Percentiles rank a stretch among this genome's conserved stretches.
Evolutionary conservation across 2,113 vertebrate species (phyloP).

Genomic region (Marmota flaviventris): DNA sequence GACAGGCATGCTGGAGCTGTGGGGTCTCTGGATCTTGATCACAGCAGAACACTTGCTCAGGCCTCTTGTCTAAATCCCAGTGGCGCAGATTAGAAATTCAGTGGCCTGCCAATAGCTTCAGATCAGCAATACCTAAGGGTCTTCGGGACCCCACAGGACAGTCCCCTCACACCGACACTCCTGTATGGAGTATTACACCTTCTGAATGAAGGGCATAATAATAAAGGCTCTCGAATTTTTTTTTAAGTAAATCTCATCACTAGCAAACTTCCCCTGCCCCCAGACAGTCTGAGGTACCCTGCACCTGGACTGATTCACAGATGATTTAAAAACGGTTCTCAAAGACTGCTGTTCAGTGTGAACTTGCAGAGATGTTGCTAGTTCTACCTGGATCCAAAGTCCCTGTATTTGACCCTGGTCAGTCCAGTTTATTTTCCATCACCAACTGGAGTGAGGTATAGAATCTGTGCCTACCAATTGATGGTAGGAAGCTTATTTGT

Average conservation of each 20-base stretch:
- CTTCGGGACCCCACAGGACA: neutral
- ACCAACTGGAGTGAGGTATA: neutral
- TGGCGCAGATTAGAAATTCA: neutral
- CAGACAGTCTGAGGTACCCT: neutral
- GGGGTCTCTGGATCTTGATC: too few species aligned
- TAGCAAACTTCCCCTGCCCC: neutral
- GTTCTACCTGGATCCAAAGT: neutral
- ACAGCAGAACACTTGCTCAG: neutral
- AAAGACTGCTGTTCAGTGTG: neutral
- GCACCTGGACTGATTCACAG: neutral
- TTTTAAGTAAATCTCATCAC: neutral
- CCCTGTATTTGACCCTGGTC: neutral
- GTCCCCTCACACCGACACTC: neutral
- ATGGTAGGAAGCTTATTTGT: neutral
- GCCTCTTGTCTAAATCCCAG: neutral
- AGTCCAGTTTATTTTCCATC: neutral
- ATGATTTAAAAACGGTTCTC: neutral
- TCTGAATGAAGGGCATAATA: neutral
- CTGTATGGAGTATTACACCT: neutral
- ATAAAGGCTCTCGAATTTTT: neutral
- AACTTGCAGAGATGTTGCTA: neutral
- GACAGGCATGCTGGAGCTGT: too few species aligned
- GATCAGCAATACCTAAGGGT: neutral
- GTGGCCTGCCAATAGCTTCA: neutral
- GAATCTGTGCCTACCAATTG: neutral